Conservation (phyloP, 2,888 invertebrate genomes). For the Craniophora ligustri region DNA sequence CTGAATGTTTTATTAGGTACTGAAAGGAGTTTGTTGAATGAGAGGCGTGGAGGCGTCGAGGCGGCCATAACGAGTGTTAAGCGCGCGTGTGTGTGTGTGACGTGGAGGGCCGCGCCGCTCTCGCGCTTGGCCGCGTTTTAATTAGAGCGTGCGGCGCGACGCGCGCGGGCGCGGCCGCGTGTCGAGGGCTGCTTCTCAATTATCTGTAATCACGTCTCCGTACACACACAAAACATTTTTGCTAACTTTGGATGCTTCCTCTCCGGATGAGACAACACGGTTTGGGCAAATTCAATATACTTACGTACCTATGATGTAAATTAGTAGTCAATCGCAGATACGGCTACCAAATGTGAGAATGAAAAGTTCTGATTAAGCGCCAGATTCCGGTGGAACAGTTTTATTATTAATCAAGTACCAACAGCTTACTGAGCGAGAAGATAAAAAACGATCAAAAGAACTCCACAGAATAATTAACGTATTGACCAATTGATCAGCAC, state of each 20-base stretch:
- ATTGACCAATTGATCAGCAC: too few species aligned
- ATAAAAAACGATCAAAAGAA: too few species aligned
- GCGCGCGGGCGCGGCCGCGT: conserved; percentile 5
- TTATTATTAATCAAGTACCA: too few species aligned
- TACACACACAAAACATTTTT: conserved; percentile 30
- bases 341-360: too few species aligned
- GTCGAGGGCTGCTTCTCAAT: conserved; percentile 50
- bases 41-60: neutral
- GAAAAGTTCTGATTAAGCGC: too few species aligned
- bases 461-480: too few species aligned
- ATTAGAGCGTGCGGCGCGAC: conserved; percentile 44
- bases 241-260: conserved; percentile 6
- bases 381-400: too few species aligned
- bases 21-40: neutral
- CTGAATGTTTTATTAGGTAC: neutral
- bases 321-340: conserved; percentile 5
- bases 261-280: neutral
- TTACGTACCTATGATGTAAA: conserved; percentile 6
- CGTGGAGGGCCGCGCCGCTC: conserved; percentile 53
- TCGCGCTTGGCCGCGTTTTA: conserved; percentile 67
- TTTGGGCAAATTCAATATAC: conserved; percentile 16
- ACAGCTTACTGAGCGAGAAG: too few species aligned
- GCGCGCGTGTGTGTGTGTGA: conserved; percentile 41
- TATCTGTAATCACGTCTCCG: conserved; percentile 38
- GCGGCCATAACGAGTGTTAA: conserved; percentile 21